Evolutionary conservation across 2,113 vertebrate genomes (phyloP), one percentile per base, ranked within the genome.

Genomic region (Chauna torquata): DNA sequence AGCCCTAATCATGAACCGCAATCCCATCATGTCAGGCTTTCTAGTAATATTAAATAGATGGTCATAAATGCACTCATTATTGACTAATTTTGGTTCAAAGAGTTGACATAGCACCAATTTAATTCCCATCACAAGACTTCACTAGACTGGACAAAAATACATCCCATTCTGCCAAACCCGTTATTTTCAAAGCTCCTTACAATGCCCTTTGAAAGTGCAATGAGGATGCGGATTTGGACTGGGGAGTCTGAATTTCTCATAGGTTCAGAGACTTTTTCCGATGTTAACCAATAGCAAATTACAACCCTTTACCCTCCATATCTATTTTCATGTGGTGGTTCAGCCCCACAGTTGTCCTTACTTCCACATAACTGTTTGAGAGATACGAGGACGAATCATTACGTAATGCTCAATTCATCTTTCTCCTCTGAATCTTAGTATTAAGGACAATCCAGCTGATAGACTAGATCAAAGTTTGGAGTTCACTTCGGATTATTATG

Each of bases 51-150:
- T 91, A 93, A 91, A 55, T 65, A 76, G 65, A 82, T 16, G 2
- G 27, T 54, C 77, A 61, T 54, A 70, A 91, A 95, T 49, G 38
- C 52, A 94, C 92, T 97, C 89, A 79, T 76, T 74, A 68, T n/a
- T 91, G 93, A 92, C 95, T 95, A 81, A 93, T 88, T 85, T 93
- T 74, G 19, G 28, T 82, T 96, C 93, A 76, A 38, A 75, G 54
- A 36, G 28, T 47, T 86, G 81, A 96, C 85, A 77, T 22, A 55
- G 79, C n/a, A 85, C 92, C 89, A 82, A 94, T 79, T 95, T 80
- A 82, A 72, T 91, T 96, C 66, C 81, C 54, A 91, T 88, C 80
- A 95, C 85, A 88, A 82, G 74, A 76, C 80, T 93, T 94, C 86
- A 94, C 77, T 52, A 82, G 64, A 76, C 78, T 94, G 93, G 75